phyloP scores from a whole-genome alignment of 2,888 invertebrate genomes.

The Andrena fulva region DNA sequence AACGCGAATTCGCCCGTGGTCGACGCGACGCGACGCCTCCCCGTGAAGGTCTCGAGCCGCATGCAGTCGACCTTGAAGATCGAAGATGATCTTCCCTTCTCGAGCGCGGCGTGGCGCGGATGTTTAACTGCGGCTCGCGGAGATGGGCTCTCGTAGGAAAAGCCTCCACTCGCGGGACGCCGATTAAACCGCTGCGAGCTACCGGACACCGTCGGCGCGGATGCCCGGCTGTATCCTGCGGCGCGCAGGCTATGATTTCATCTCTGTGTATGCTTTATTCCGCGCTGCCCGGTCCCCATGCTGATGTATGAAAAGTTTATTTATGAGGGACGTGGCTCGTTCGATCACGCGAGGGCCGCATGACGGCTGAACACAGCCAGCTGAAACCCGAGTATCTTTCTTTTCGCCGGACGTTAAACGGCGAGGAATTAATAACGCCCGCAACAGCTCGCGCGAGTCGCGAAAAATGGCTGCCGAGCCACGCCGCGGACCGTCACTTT shows the following conservation, averaged over 20 bases:
- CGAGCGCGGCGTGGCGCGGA: constrained; percentile 39
- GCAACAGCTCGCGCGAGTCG: constrained; percentile 1
- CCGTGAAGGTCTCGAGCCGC: constrained; percentile 67
- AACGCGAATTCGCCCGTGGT: constrained; percentile 65
- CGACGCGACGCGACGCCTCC: constrained; percentile 60
- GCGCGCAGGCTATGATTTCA: constrained; percentile 70
- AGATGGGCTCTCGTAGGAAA: constrained; percentile 51
- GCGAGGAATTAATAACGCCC: constrained; percentile 66
- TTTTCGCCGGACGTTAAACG: constrained; percentile 63
- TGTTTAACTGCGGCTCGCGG: constrained; percentile 57
- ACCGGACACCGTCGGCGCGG: constrained; percentile 69
- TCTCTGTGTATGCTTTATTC: constrained; percentile 67
- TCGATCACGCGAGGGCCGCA: constrained; percentile 68
- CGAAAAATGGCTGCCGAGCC: constrained; percentile 18
- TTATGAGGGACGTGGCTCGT: constrained; percentile 68
- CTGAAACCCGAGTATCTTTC: constrained; percentile 66
- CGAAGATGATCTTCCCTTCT: constrained; percentile 69
- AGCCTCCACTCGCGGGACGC: constrained; percentile 65
- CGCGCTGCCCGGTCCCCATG: constrained; percentile 40
- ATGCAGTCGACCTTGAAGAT: constrained; percentile 72
- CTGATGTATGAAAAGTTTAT: constrained; percentile 74
- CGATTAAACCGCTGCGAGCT: constrained; percentile 74
- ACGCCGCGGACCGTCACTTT: constrained; percentile 1
- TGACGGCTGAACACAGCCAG: constrained; percentile 59
- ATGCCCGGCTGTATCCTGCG: constrained; percentile 64